phyloP scores from a whole-genome alignment of 2,113 vertebrate species.

The Laticauda colubrina region DNA sequence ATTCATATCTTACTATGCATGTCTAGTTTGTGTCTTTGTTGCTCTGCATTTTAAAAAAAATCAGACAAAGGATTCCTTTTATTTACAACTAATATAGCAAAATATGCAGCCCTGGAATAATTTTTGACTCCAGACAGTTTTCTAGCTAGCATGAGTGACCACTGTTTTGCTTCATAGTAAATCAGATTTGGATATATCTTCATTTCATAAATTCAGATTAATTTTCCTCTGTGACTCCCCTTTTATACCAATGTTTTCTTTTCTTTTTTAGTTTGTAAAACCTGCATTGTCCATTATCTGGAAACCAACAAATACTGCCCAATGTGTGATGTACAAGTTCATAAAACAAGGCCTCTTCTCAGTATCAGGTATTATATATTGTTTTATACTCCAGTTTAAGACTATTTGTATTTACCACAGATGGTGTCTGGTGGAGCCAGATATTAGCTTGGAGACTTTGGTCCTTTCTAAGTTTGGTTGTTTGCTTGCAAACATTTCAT shows the following conservation, averaged over 20 bases:
- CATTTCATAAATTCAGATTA: not conserved
- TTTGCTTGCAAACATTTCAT: not conserved
- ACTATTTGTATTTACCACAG: not conserved
- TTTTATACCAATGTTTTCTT: not conserved
- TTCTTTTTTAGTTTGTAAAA: constrained; percentile 75
- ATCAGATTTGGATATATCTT: not conserved
- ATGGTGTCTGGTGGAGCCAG: not conserved
- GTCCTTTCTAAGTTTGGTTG: not conserved
- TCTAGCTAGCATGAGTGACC: not conserved
- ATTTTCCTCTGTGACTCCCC: not conserved
- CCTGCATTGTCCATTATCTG: constrained; percentile 92
- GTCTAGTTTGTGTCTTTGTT: not conserved
- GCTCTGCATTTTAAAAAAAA: not conserved
- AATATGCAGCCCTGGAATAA: not conserved
- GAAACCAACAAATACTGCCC: constrained; percentile 95
- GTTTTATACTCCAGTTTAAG: not conserved
- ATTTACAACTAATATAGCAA: not conserved
- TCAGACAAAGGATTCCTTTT: not conserved
- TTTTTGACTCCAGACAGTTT: not conserved
- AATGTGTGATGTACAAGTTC: constrained; percentile 90
- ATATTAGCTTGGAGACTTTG: not conserved
- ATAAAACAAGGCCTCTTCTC: constrained; percentile 90
- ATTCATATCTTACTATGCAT: not conserved
- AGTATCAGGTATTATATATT: constrained; percentile 79
- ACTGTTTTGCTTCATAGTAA: not conserved